phyloP scores from a whole-genome alignment of 2,113 vertebrate genomes.

The Elachura formosa region DNA sequence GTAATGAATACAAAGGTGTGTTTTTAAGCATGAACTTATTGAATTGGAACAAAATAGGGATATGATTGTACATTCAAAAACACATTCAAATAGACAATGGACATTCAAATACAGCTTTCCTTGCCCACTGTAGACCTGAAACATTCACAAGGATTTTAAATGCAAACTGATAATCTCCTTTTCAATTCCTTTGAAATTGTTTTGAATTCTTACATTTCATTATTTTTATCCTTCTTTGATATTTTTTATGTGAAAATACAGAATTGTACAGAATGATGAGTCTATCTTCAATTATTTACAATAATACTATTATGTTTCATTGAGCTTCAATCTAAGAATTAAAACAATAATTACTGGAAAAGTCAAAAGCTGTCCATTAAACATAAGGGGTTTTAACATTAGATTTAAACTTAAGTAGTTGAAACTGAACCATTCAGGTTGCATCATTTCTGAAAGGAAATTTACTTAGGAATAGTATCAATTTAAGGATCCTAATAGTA shows the following conservation, averaged over 20 bases:
- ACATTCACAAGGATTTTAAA: neutral
- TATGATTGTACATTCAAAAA: too few species aligned
- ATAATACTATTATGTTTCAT: neutral
- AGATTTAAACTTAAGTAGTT: neutral
- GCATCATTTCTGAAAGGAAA: neutral
- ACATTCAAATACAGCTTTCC: neutral
- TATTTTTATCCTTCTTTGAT: neutral
- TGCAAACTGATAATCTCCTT: neutral
- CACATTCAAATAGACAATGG: too few species aligned
- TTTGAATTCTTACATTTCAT: neutral
- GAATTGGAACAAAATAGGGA: neutral
- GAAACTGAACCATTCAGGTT: neutral
- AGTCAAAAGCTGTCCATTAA: neutral
- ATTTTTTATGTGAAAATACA: neutral
- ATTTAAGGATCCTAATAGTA: neutral
- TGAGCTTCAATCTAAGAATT: neutral
- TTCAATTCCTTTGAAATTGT: neutral
- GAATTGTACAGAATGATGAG: neutral
- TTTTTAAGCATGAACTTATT: neutral
- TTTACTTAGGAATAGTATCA: neutral
- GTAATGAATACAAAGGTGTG: rapidly evolving
- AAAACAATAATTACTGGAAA: neutral
- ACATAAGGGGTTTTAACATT: rapidly evolving
- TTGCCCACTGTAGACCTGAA: neutral
- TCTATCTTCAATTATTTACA: neutral